Conservation (phyloP, 1,140 invertebrate genomes). For the Drosophila willistoni region DNA sequence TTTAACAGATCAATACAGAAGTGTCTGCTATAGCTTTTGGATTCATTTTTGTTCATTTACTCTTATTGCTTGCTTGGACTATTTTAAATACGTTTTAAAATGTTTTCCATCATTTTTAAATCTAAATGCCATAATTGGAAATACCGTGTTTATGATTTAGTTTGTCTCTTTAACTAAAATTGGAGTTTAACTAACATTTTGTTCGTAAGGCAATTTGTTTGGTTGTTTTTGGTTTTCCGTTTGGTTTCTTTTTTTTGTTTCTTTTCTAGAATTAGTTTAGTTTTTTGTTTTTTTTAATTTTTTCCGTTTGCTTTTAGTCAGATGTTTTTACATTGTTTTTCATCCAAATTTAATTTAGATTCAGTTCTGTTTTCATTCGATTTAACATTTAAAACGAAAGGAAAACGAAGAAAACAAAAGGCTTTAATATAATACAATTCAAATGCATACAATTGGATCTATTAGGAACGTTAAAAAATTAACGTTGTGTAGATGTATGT, state of each 20-base stretch:
- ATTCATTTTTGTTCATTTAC: slow-evolving; percentile 40
- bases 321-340: slow-evolving; percentile 71
- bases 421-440: slow-evolving; percentile 45
- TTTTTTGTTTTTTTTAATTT: slow-evolving; percentile 18
- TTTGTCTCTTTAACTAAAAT: slow-evolving; percentile 60
- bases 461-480: slow-evolving; percentile 24
- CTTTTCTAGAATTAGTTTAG: slow-evolving; percentile 21
- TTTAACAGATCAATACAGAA: slow-evolving; percentile 29
- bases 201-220: slow-evolving; percentile 79
- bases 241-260: slow-evolving; percentile 34
- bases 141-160: slow-evolving; percentile 46
- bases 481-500: slow-evolving; percentile 13
- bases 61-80: slow-evolving; percentile 60
- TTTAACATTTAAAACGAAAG: slow-evolving; percentile 42
- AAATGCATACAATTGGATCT: slow-evolving; percentile 52
- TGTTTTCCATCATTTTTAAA: slow-evolving; percentile 35
- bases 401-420: slow-evolving; percentile 38
- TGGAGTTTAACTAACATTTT: slow-evolving; percentile 80
- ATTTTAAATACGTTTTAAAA: slow-evolving; percentile 43
- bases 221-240: slow-evolving; percentile 6
- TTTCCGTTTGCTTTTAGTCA: slow-evolving; percentile 45
- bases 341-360: slow-evolving; percentile 81
- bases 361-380: slow-evolving; percentile 67
- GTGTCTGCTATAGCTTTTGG: slow-evolving; percentile 43
- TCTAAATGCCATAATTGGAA: slow-evolving; percentile 61